A percentile compares a stretch with the other conserved stretches of the same genome.
These are phyloP conservation scores for Rhyacophila evoluta DNA, from an alignment of 2,888 invertebrate genomes.

Conservation along the genomic window DNA sequence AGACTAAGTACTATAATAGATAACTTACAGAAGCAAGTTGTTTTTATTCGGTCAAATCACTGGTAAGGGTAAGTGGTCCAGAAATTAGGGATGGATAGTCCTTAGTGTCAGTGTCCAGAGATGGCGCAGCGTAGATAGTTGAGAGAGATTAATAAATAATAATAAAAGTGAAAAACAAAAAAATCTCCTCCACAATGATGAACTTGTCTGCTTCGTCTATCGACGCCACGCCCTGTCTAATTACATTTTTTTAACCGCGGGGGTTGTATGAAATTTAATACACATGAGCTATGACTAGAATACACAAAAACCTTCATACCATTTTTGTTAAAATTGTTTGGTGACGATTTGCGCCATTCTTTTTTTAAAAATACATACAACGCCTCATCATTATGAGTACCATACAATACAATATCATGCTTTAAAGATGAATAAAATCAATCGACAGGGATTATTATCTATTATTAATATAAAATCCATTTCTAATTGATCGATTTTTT, in stretches of 20 bases:
- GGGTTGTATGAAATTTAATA: background rate
- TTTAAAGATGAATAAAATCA: too few relatives aligned
- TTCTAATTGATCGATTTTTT: too few relatives aligned
- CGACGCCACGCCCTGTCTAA: constrained; percentile 24
- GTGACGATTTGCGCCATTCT: too few relatives aligned
- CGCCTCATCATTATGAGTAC: too few relatives aligned
- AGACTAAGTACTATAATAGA: too few relatives aligned
- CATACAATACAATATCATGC: too few relatives aligned
- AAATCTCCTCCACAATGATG: background rate
- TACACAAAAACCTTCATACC: too few relatives aligned
- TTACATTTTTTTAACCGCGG: background rate
- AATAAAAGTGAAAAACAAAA: constrained; percentile 16
- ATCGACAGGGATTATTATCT: too few relatives aligned
- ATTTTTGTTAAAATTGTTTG: too few relatives aligned
- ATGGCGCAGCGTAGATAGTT: constrained; percentile 26
- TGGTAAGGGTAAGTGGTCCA: background rate
- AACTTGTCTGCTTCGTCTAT: constrained; percentile 11
- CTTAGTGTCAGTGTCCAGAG: constrained; percentile 26
- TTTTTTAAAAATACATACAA: too few relatives aligned
- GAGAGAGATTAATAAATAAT: constrained; percentile 32
- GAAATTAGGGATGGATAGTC: background rate
- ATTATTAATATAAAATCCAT: too few relatives aligned
- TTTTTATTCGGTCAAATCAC: background rate
- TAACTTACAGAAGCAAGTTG: too few relatives aligned
- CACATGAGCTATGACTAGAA: background rate